These are phyloP conservation scores for Drosophila obscura DNA, from an alignment of 1,140 invertebrate genomes.

Conservation along the genomic window DNA sequence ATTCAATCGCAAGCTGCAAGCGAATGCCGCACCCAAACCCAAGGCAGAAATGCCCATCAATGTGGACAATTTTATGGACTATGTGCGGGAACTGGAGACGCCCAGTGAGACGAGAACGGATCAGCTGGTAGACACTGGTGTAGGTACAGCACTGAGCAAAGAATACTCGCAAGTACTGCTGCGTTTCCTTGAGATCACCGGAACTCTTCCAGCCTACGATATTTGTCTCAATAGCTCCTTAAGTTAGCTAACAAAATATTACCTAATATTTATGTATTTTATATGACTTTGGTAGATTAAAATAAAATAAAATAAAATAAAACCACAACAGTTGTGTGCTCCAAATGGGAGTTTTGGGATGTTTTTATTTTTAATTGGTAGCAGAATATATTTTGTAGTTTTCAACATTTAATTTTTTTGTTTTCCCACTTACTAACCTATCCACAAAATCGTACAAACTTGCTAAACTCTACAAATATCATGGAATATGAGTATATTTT, in stretches of 20 bases:
- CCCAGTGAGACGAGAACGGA: constrained; percentile 6
- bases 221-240: constrained; percentile 42
- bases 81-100: constrained; percentile 62
- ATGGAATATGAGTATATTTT: constrained; percentile 36
- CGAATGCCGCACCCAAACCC: constrained; percentile 9
- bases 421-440: constrained; percentile 37
- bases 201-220: constrained; percentile 21
- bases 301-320: background rate
- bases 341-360: constrained; percentile 20
- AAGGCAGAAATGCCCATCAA: constrained; percentile 46
- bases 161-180: constrained; percentile 22
- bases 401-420: constrained; percentile 34
- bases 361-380: constrained; percentile 62
- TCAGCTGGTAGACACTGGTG: background rate
- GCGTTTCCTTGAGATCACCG: constrained; percentile 59
- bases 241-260: constrained; percentile 30
- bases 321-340: constrained; percentile 4
- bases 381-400: constrained; percentile 65
- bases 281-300: constrained; percentile 34
- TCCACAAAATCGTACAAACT: constrained; percentile 35
- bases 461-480: constrained; percentile 45
- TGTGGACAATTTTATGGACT: constrained; percentile 75
- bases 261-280: constrained; percentile 11
- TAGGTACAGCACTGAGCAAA: background rate
- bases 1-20: constrained; percentile 71